Evolutionary conservation across 2,113 vertebrate species (phyloP).

Genomic region (Casuarius casuarius): DNA sequence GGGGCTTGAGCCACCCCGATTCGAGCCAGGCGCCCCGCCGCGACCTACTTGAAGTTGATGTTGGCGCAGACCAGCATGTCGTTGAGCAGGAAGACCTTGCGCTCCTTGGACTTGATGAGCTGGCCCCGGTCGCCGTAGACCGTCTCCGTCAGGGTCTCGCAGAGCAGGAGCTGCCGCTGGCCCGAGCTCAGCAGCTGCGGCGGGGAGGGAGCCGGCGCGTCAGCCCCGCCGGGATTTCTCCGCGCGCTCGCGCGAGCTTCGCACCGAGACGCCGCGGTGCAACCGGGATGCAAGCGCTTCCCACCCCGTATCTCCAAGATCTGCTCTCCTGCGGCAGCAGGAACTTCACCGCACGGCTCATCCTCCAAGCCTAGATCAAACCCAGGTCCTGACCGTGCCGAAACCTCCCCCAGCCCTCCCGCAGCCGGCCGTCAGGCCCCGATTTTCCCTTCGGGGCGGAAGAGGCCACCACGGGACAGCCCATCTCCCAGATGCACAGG

Average conservation of each 20-base stretch:
- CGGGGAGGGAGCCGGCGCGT: not conserved
- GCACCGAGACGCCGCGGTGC: too few species aligned
- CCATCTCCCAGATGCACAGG: not conserved
- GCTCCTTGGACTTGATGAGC: constrained; percentile 94
- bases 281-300: too few species aligned
- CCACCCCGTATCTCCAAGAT: too few species aligned
- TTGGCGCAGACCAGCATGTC: constrained; percentile 93
- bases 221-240: not conserved
- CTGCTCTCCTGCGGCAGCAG: too few species aligned
- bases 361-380: too few species aligned
- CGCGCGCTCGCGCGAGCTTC: too few species aligned
- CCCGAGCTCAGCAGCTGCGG: constrained; percentile 87
- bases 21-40: too few species aligned
- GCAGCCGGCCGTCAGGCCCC: too few species aligned
- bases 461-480: not conserved
- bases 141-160: constrained; percentile 88
- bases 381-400: too few species aligned
- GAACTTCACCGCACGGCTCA: too few species aligned
- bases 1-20: not conserved
- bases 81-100: constrained; percentile 93
- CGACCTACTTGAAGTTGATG: constrained; percentile 93
- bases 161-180: constrained; percentile 88
- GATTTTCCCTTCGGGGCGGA: not conserved
- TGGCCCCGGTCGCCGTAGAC: constrained; percentile 91
- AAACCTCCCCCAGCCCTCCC: too few species aligned